Base-by-base conservation (phyloP, 2,888 invertebrate species). In the Euclidia mi region DNA sequence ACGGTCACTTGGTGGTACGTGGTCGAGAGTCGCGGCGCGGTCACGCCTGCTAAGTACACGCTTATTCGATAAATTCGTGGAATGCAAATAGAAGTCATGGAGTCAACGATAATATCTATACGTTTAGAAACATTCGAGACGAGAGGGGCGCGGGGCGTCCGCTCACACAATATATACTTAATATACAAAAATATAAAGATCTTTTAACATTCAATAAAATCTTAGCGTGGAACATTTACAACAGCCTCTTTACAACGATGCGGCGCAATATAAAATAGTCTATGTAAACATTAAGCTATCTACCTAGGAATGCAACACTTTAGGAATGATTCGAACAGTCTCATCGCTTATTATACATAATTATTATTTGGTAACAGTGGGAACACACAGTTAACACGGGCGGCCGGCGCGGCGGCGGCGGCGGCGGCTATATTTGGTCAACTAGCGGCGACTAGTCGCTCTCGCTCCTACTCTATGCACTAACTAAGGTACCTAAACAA, bases 71-170 rank as follows among this genome's bases (percentile, higher is more conserved):
- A 80, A 78, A 85, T 83, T 87, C 81, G 77, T 83, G 92, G 92
- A 92, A 92, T 92, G 92, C 71, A 72, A 79, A 71, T 72, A 62
- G 78, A 92, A 92, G 92, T 92, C 90, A 92, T 92, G 92, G 92
- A 92, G 91, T 65, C 45, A 55, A 66, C 49, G 29, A 51, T 41
- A 52, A 61, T 58, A 65, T 69, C 40, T 56, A 57, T 56, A 52
- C 38, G 29, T n/a, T 43, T 43, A 25, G 20, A 7, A 6, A 37
- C 34, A 28, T 28, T 37, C 28, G 32, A 31, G 43, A 7, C 10
- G 14, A 29, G 35, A 15, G 14, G 42, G 9, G 20, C 14, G 14
- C 17, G 15, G 3, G 25, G 12, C 31, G 34, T 48, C 41, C 34
- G 46, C 31, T 3, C 32, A 32, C 58, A 44, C 28, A 29, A 34